Evolutionary conservation across 2,797 vertebrate genomes (phyloP), one percentile per base, ranked within the genome.

Genomic region (Capromys pilorides): DNA sequence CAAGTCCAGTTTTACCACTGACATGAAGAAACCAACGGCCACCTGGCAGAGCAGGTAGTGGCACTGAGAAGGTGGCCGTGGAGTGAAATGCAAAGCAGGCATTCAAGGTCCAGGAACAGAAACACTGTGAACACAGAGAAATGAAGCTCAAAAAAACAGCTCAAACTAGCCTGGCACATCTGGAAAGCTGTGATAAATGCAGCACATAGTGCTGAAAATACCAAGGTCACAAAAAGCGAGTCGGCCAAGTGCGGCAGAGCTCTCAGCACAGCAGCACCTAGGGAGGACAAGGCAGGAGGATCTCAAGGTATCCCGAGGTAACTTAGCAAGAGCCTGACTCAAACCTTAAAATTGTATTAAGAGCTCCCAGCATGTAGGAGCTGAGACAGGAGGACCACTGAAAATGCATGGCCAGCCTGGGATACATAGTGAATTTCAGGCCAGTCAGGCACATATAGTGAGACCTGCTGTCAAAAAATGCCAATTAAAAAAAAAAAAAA

Each of bases 61-160:
- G 86, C 75, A 89, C 18, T 39, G 67, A 67, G 11, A 26, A 61
- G 21, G 66, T 64, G 26, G 33, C 71, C 69, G 16, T 10, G 36
- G 21, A 67, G 28, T 69, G 33, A 79, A 26, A 45, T 62, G 7
- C 6, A 54, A 67, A 14, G 78, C 77, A 49, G n/a, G 24, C 22
- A 89, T 80, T 79, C 59, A 18, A n/a, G 24, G 59, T 84, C 59
- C 41, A 41, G 41, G 95, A 92, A 33, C 33, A 8, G 69, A 84
- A 87, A 92, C 51, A 80, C 59, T 18, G 21, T 64, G 59, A 83
- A 77, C 33, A 87, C 33, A 87, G 93, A 92, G 24, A 31, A 79
- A 71, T 59, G 39, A 88, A 81, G 13, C 8, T 8, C 41, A 49
- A 78, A 78, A 59, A 33, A n/a, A 89, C 87, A 79, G 9, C 7